Evolutionary conservation across 2,888 invertebrate species (phyloP).

Genomic region (Caenorhabditis sulstoni): DNA sequence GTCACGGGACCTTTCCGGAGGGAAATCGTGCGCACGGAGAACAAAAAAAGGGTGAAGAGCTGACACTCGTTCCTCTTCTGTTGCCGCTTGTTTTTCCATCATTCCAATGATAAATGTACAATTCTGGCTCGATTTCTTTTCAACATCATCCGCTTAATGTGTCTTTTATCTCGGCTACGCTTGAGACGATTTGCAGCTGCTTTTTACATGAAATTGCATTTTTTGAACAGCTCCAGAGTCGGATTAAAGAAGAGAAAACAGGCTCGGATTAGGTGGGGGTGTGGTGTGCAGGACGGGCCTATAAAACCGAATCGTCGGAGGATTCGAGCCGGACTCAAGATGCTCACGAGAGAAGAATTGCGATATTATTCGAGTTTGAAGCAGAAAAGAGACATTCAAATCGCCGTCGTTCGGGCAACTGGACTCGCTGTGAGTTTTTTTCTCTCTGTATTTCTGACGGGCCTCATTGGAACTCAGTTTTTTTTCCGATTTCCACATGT

Average conservation of each 20-base stretch:
- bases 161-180: not conserved
- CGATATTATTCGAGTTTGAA: slow-evolving; percentile 25
- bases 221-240: not conserved
- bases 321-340: not conserved
- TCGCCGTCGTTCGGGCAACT: slow-evolving; percentile 12
- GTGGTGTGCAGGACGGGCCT: not conserved
- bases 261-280: slow-evolving; percentile 16
- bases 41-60: slow-evolving; percentile 10
- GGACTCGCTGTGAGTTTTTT: slow-evolving; percentile 27
- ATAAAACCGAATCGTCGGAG: not conserved
- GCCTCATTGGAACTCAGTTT: no score
- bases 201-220: not conserved
- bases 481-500: not conserved
- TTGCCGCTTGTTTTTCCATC: not conserved
- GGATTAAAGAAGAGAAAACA: not conserved
- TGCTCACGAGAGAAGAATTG: slow-evolving; percentile 6
- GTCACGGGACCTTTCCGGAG: slow-evolving; percentile 37
- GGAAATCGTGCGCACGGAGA: slow-evolving; percentile 28
- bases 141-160: not conserved
- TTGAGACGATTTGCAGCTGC: not conserved
- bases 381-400: slow-evolving; percentile 18
- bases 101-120: not conserved
- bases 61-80: not conserved
- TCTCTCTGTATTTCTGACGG: not conserved
- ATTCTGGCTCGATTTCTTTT: not conserved